Evolutionary conservation across 2,113 vertebrate species (phyloP), one percentile per base, ranked within the genome.

Genomic region (Zapornia atra): DNA sequence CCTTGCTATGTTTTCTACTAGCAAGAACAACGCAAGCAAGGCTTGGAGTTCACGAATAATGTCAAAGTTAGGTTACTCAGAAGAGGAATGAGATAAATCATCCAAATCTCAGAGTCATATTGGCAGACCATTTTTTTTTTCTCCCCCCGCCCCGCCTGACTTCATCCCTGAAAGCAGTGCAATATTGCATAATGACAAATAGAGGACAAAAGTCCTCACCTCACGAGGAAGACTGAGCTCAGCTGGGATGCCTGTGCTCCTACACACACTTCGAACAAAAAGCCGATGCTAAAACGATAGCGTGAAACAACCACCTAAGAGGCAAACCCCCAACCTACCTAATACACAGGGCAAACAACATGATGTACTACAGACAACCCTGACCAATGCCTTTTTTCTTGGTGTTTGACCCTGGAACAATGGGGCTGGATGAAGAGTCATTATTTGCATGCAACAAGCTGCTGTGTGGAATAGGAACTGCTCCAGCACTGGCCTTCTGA

Each of bases 21-120:
- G 97, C 97, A 97, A 97, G 98, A 98, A 98, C 97, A 98, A 98
- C 97, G 97, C 96, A 88, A 97, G 97, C 95, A 94, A 96, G 98
- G 91, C 97, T 95, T 60, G 61, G 97, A 98, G 98, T 98, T 98
- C 96, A 98, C 90, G 96, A 98, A 92, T 96, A 97, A 98, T 98
- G 98, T 99, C 98, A 99, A 98, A 97, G 94, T 97, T 94, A 98
- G 98, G 97, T 98, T 98, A 98, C 92, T 94, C 86, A 83, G 94
- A 96, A 85, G 92, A 97, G 97, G 98, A 98, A 97, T 91, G 96
- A 98, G 96, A 97, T 88, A 97, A 98, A 98, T 98, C 95, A 97
- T 96, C 97, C 98, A 91, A 97, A 71, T 90, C 85, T 92, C 95
- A 71, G 72, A 96, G 96, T 11, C 65, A 11, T 65, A 90, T 34